These are phyloP conservation scores for Hystrix cristata DNA, from an alignment of 2,113 vertebrate species.

Conservation along the genomic window DNA sequence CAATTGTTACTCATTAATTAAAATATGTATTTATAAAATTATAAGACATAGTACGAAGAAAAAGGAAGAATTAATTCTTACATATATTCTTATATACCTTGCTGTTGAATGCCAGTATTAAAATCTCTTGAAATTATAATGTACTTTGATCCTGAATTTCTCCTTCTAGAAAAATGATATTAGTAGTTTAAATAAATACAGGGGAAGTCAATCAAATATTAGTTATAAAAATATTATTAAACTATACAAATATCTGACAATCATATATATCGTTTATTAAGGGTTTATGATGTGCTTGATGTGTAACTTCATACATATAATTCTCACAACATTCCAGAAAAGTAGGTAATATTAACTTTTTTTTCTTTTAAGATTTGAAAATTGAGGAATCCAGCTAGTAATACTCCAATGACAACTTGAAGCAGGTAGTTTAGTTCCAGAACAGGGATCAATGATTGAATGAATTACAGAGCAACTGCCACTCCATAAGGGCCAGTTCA, in stretches of 20 bases:
- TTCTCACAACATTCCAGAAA: neutral
- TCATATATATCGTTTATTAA: neutral
- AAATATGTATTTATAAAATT: neutral
- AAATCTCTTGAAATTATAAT: neutral
- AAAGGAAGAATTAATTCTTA: neutral
- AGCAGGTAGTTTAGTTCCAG: neutral
- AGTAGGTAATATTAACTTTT: neutral
- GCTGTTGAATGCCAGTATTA: neutral
- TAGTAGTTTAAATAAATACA: neutral
- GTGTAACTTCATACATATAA: neutral
- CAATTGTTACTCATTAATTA: neutral
- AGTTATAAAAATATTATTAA: constrained; percentile 10
- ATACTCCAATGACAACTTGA: neutral
- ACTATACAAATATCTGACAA: neutral
- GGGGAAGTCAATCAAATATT: neutral
- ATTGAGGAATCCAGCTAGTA: neutral
- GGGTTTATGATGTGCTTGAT: neutral
- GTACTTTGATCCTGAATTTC: neutral
- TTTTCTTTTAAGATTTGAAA: neutral
- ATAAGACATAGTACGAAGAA: neutral
- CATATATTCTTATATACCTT: neutral
- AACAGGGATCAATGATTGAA: neutral
- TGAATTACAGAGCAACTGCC: neutral
- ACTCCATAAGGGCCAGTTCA: neutral
- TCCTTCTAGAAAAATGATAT: neutral